These are phyloP conservation scores for Oncorhynchus keta DNA, from an alignment of 2,113 vertebrate species.

Conservation along the genomic window DNA sequence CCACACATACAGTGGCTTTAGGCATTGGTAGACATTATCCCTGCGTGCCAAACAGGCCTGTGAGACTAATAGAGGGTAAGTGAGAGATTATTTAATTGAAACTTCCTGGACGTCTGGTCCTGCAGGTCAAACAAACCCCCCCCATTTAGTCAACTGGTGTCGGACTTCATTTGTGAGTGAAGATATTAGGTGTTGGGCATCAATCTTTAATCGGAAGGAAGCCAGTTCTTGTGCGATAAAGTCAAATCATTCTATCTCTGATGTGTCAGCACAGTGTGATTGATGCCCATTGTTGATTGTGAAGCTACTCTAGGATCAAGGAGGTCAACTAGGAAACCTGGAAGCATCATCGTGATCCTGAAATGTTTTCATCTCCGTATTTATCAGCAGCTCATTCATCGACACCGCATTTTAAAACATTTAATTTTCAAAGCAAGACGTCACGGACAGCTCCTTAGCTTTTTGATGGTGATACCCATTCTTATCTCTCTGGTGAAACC, in stretches of 20 bases:
- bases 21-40: neutral
- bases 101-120: neutral
- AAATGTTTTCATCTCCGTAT: neutral
- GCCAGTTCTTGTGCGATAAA: no score
- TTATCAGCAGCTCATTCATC: neutral
- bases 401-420: neutral
- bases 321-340: neutral
- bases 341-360: constrained; percentile 1
- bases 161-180: neutral
- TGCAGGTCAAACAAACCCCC: neutral
- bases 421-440: neutral
- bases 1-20: neutral
- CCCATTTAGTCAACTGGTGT: neutral
- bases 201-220: neutral
- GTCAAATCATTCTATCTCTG: constrained; percentile 9
- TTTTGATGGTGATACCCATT: neutral
- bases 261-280: neutral
- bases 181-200: neutral
- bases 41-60: constrained; percentile 1
- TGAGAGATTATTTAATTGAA: constrained; percentile 8
- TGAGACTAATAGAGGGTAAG: neutral
- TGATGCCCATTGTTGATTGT: neutral
- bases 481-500: neutral
- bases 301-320: no score
- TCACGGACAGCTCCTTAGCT: neutral